Conservation (phyloP, 2,797 vertebrate genomes). For the Pogoniulus pusillus region DNA sequence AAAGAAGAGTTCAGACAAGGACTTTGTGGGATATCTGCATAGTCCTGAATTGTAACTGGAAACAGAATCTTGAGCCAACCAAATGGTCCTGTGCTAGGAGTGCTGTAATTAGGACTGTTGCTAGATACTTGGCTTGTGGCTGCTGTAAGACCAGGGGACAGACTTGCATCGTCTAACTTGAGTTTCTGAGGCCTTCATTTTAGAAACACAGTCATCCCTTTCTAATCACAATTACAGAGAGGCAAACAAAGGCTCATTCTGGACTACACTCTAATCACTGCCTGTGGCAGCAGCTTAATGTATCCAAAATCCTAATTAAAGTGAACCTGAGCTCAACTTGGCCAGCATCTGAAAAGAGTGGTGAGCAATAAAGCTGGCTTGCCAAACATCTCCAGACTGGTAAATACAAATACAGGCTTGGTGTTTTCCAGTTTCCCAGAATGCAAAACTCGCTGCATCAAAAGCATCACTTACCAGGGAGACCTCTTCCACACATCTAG, state of each 20-base stretch:
- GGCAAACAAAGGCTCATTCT: neutral
- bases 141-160: neutral
- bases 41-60: neutral
- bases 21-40: neutral
- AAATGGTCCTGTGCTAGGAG: neutral
- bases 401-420: neutral
- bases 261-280: neutral
- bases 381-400: neutral
- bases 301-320: neutral
- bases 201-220: neutral
- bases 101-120: neutral
- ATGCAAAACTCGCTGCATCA: neutral
- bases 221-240: neutral
- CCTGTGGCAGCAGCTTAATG: neutral
- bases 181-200: neutral
- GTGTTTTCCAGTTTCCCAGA: neutral
- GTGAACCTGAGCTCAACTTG: neutral
- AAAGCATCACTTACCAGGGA: neutral
- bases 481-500: too few species aligned
- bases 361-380: neutral
- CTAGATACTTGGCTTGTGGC: neutral
- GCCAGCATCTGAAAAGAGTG: neutral
- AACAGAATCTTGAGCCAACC: neutral
- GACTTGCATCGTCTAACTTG: neutral
- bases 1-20: neutral